phyloP scores from a whole-genome alignment of 2,113 vertebrate species.

The Tragelaphus imberbis region DNA sequence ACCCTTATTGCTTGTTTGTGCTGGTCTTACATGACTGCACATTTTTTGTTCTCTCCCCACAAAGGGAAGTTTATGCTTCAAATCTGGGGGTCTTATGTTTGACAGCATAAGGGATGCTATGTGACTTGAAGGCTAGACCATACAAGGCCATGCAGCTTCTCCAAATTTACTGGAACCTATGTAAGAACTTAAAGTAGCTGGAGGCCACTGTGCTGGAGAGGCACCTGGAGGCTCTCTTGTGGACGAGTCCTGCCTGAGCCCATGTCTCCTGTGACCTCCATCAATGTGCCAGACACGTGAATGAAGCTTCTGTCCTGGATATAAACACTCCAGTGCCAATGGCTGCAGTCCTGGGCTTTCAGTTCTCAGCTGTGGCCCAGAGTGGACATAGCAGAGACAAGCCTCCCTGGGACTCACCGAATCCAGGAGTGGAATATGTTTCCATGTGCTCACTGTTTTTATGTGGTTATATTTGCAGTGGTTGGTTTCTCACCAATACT shows the following conservation, averaged over 20 bases:
- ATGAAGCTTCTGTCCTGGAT: not conserved
- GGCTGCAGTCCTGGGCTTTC: not conserved
- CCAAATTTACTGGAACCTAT: not conserved
- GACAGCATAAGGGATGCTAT: not conserved
- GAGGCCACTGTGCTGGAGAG: not conserved
- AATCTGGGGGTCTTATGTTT: not conserved
- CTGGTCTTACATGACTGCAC: not conserved
- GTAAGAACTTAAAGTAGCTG: not conserved
- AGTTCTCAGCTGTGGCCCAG: not conserved
- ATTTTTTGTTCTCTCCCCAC: not conserved
- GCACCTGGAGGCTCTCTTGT: not conserved
- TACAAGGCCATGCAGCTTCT: not conserved
- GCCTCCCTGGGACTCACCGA: not conserved
- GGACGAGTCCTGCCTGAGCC: not conserved
- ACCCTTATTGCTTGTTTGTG: not conserved
- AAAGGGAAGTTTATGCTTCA: not conserved
- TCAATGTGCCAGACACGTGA: not conserved
- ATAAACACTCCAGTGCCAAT: not conserved
- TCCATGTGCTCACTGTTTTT: not conserved
- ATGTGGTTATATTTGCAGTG: not conserved
- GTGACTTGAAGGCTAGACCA: not conserved
- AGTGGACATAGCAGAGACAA: not conserved
- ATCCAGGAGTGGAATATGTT: not conserved
- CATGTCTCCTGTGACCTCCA: not conserved
- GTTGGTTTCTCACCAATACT: not conserved